Conservation (phyloP, 2,113 vertebrate species). For the Xiphorhynchus elegans region DNA sequence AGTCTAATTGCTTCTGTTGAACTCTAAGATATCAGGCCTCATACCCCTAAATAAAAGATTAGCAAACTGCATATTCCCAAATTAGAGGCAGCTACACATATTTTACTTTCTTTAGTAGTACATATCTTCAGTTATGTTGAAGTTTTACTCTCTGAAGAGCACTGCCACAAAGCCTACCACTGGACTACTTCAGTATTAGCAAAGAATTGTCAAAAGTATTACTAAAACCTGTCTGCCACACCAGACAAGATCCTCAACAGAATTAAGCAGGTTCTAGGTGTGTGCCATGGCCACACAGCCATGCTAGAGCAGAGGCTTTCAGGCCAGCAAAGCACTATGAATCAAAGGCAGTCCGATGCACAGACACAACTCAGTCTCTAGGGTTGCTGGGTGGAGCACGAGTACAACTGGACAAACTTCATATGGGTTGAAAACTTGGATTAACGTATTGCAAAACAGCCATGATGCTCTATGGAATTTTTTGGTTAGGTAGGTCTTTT, state of each 20-base stretch:
- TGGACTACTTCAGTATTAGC: neutral
- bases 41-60: neutral
- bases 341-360: accelerated
- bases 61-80: neutral
- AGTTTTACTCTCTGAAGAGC: neutral
- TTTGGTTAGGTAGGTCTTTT: neutral
- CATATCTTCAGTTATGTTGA: neutral
- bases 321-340: neutral
- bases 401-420: neutral
- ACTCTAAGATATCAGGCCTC: neutral
- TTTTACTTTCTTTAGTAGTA: neutral
- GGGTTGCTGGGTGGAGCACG: neutral
- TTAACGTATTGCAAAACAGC: neutral
- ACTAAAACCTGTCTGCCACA: neutral
- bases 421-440: neutral
- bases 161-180: neutral
- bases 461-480: neutral
- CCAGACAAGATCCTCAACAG: neutral
- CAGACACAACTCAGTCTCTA: neutral
- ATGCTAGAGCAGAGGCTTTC: neutral
- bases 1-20: neutral
- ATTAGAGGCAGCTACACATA: neutral
- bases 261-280: neutral
- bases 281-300: neutral
- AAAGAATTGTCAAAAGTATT: neutral